Evolutionary conservation across 2,797 vertebrate genomes (phyloP).

Genomic region (Delichon dasypus): DNA sequence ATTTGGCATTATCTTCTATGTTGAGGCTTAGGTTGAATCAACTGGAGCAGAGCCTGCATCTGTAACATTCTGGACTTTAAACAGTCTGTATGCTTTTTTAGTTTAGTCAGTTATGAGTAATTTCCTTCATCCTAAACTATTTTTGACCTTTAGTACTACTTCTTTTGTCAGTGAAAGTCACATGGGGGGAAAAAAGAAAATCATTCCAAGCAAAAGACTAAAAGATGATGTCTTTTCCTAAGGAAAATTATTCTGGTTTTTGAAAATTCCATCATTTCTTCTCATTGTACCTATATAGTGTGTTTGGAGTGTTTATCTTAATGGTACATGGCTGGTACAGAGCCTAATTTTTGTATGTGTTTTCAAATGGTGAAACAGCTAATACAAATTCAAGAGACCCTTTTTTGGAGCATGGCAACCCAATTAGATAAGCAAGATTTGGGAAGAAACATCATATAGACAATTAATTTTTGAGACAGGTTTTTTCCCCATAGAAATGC

Average conservation of each 20-base stretch:
- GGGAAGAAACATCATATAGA: not conserved
- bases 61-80: not conserved
- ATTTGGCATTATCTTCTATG: not conserved
- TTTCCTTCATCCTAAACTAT: not conserved
- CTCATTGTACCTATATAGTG: not conserved
- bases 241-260: conserved; percentile 23
- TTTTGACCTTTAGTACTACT: not conserved
- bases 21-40: not conserved
- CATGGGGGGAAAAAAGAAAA: not conserved
- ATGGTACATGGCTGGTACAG: not conserved
- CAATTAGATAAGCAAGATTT: not conserved
- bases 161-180: conserved; percentile 4
- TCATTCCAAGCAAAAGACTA: conserved; percentile 3
- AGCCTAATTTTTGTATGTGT: not conserved
- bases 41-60: not conserved
- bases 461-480: not conserved
- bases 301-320: not conserved
- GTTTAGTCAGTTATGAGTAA: not conserved
- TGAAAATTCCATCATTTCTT: not conserved
- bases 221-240: conserved; percentile 8
- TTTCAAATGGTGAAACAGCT: not conserved
- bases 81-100: not conserved
- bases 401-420: not conserved
- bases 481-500: not conserved
- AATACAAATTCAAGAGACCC: not conserved